Base-by-base conservation (phyloP, 1,140 invertebrate genomes). In the Trichoplusia ni region DNA sequence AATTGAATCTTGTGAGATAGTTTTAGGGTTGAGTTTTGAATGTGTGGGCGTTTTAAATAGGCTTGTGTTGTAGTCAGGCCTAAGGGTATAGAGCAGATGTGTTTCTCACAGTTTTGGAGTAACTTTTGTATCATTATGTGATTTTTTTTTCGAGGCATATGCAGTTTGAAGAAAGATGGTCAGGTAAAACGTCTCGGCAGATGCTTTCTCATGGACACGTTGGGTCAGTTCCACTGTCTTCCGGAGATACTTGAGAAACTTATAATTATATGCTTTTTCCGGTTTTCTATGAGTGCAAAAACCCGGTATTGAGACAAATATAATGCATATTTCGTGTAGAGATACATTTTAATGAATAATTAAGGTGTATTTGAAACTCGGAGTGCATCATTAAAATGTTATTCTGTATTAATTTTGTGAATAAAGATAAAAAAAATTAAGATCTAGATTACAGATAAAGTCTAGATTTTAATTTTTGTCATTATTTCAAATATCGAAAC, bases 91-190 rank as follows among this genome's bases (percentile, higher is more conserved):
- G 42, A 80, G 84, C 86, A 89, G 86, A 84, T 89, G 86, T 80
- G 73, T 82, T 86, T 84, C 80, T 81, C 80, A 75, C 78, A 77
- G 75, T 84, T 74, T 78, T 74, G 59, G 71, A 81, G 76, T 69
- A 76, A 84, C 66, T 77, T 81, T 84, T 80, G 85, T 85, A 85
- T 81, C 84, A 81, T 84, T 81, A 85, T 79, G 70, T 77, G 79
- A 73, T 70, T 79, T 84, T 86, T 68, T 84, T 87, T 84, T 88
- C 73, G 62, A 82, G 81, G 73, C 82, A 85, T 82, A 78, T 84
- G 78, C 75, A 66, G 58, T 67, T 71, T 67, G 64, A 65, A 71
- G 72, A 72, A 68, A 70, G 64, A 69, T 71, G 69, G 66, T 71
- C 81, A 85, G 83, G 83, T 84, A 86, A 63, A 47, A 53, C 21